A percentile compares a stretch with the other conserved stretches of the same genome.
Evolutionary conservation across 2,888 invertebrate genomes (phyloP).

Genomic region (Leucoma salicis): DNA sequence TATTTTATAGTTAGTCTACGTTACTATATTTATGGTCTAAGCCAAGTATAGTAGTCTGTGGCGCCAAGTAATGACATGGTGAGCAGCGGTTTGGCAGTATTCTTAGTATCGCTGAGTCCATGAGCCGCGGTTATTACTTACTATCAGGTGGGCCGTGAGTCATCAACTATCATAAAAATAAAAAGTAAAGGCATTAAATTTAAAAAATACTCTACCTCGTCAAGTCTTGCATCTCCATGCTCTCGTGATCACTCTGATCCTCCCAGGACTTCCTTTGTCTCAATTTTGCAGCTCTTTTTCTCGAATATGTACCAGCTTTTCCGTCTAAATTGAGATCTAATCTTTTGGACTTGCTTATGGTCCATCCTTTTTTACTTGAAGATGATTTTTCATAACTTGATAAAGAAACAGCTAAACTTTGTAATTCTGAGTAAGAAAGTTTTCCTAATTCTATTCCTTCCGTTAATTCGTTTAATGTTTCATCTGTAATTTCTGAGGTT

Average conservation of each 20-base stretch:
- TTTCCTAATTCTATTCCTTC: conserved; percentile 70
- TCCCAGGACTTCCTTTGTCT: conserved; percentile 86
- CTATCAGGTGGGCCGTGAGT: too few species aligned
- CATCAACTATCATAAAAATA: too few species aligned
- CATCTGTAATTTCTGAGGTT: conserved; percentile 60
- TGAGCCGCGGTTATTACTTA: too few species aligned
- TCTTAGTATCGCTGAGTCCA: too few species aligned
- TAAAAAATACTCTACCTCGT: conserved; percentile 65
- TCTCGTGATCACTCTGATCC: conserved; percentile 86
- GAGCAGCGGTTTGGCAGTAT: too few species aligned
- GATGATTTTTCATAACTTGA: conserved; percentile 66
- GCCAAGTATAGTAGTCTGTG: too few species aligned
- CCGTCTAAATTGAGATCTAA: conserved; percentile 72
- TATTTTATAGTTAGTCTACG: too few species aligned
- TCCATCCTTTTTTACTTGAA: conserved; percentile 74
- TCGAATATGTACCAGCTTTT: conserved; percentile 77
- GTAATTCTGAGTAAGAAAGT: conserved; percentile 68
- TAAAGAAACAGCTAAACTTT: conserved; percentile 69
- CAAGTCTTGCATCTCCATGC: conserved; percentile 85
- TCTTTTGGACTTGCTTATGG: conserved; percentile 67
- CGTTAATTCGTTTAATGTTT: conserved; percentile 65
- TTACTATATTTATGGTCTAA: too few species aligned
- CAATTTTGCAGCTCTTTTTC: conserved; percentile 70
- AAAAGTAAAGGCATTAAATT: too few species aligned
- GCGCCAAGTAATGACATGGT: too few species aligned